Evolutionary conservation across 1,140 invertebrate genomes (phyloP).

Genomic region (Hermetia illucens): DNA sequence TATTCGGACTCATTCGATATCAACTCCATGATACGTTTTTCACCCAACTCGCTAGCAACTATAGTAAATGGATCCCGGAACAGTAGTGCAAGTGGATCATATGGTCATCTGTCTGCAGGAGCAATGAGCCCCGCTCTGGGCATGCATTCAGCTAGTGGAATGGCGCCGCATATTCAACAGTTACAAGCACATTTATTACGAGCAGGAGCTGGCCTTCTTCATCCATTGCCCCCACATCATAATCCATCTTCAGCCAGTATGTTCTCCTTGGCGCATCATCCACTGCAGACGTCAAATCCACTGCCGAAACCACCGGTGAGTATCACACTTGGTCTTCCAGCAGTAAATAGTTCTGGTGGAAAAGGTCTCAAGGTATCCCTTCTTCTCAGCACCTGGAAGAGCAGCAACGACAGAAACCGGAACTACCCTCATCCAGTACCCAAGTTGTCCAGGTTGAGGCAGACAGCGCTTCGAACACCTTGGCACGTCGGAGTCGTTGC

Average conservation of each 20-base stretch:
- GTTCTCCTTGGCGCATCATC: conserved; percentile 32
- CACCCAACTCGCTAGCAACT: conserved; percentile 84
- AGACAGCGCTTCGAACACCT: conserved; percentile 20
- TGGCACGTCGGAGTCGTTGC: conserved; percentile 6
- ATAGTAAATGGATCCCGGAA: conserved; percentile 77
- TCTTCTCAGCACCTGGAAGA: background rate
- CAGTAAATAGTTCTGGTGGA: background rate
- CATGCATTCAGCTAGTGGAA: conserved; percentile 39
- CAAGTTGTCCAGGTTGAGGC: conserved; percentile 24
- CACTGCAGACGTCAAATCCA: conserved; percentile 5
- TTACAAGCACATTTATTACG: conserved; percentile 60
- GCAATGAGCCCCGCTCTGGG: conserved; percentile 37
- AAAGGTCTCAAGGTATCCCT: background rate
- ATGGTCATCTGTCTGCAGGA: conserved; percentile 85
- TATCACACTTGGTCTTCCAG: background rate
- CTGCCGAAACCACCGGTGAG: conserved; percentile 2
- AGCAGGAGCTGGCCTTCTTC: conserved; percentile 40
- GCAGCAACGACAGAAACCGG: conserved; percentile 1
- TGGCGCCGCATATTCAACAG: conserved; percentile 57
- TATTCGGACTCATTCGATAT: conserved; percentile 90
- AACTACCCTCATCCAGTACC: conserved; percentile 21
- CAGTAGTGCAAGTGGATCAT: conserved; percentile 76
- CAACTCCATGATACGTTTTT: conserved; percentile 88
- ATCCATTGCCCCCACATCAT: conserved; percentile 37
- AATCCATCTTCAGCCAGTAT: conserved; percentile 31